Evolutionary conservation across 2,888 invertebrate genomes (phyloP), one percentile per base, ranked within the genome.

Genomic region (Eledone cirrhosa): DNA sequence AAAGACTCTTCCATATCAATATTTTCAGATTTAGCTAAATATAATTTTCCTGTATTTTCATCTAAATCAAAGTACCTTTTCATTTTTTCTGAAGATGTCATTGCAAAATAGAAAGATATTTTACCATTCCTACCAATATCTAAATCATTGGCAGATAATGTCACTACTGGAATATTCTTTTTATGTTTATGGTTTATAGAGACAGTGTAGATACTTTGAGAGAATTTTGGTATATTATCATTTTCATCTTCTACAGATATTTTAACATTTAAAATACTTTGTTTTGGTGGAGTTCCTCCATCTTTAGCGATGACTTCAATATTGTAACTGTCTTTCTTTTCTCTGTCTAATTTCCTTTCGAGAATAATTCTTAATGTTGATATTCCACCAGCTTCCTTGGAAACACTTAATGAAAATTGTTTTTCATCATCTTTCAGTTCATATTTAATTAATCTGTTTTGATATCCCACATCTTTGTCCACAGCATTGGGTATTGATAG

Each of bases 181-280:
- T n/a, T n/a, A n/a, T n/a, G n/a, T n/a, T n/a, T n/a, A n/a, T n/a
- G n/a, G n/a, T n/a, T n/a, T n/a, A n/a, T n/a, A n/a, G n/a, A n/a
- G n/a, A n/a, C n/a, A n/a, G 29, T 77, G 77, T 16, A 63, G 24
- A 65, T 31, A 47, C 19, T 31, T 33, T 78, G 65, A 27, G 63
- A 48, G 48, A 82, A 82, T 72, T 63, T 16, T 13, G 82, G 82
- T 31, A 72, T 48, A 65, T 82, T 80, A 59, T 82, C 82, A 67
- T 82, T 82, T 13, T 69, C 65, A 77, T 82, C 82, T 74, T 24
- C 29, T 16, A 82, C 33, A 13, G 22, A 74, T 3, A 82, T 75
- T 22, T 59, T 76, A 33, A 81, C 80, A 31, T 69, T 24, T 31
- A 77, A 67, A 29, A 75, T 67, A 59, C 27, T 65, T 19, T 77